These are phyloP conservation scores for Anthopleura sola DNA, from an alignment of 64 coral and sea anemone species.

Conservation along the genomic window DNA sequence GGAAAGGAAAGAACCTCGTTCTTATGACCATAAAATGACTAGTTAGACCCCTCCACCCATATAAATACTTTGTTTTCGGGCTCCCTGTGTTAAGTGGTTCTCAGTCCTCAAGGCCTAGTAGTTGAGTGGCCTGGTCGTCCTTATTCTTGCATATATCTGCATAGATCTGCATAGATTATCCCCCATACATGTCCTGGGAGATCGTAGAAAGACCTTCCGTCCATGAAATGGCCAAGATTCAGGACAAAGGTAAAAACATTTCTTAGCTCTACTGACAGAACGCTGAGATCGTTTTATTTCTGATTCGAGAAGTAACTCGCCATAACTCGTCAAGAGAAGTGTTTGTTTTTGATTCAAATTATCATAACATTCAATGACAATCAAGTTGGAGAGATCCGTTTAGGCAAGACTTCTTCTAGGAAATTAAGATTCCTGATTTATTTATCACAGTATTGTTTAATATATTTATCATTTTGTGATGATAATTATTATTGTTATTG, in stretches of 20 bases:
- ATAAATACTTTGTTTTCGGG: background rate
- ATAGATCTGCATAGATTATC: background rate
- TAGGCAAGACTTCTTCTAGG: too few relatives aligned
- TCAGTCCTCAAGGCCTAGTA: background rate
- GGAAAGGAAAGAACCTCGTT: too few relatives aligned
- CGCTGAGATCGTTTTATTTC: background rate
- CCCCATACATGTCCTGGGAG: conserved; percentile 31
- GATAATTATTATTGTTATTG: too few relatives aligned
- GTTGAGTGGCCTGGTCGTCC: too few relatives aligned
- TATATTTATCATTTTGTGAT: too few relatives aligned
- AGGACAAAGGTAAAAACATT: conserved; percentile 28
- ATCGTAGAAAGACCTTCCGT: conserved; percentile 40
- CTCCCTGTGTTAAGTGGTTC: background rate
- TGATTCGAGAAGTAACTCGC: background rate
- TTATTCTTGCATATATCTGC: background rate
- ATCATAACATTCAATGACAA: background rate
- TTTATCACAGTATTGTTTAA: too few relatives aligned
- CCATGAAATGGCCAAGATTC: conserved; percentile 55
- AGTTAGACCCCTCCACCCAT: too few relatives aligned
- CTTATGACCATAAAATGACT: too few relatives aligned
- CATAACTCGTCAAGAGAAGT: background rate
- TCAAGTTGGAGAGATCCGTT: too few relatives aligned
- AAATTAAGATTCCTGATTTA: too few relatives aligned
- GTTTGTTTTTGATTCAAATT: background rate
- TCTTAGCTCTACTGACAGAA: background rate